These are phyloP conservation scores for Choloepus hoffmanni DNA, from an alignment of 2,113 vertebrate genomes.

Conservation along the genomic window DNA sequence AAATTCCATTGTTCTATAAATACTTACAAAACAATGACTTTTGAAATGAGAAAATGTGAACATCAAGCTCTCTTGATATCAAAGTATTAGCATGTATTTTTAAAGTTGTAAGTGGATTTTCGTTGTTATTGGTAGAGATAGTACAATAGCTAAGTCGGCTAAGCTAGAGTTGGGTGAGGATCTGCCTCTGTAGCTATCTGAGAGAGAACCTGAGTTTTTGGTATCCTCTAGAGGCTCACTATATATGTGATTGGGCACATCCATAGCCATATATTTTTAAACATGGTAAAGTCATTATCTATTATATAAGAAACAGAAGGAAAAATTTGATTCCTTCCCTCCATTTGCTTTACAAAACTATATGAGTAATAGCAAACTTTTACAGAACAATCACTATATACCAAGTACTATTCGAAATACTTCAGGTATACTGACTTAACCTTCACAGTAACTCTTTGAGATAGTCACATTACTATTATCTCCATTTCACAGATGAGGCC, in stretches of 20 bases:
- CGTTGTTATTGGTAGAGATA: neutral
- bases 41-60: constrained; percentile 50
- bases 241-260: constrained; percentile 67
- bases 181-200: constrained; percentile 45
- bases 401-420: neutral
- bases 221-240: constrained; percentile 57
- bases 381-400: neutral
- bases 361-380: neutral
- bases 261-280: neutral
- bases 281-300: neutral
- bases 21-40: constrained; percentile 55
- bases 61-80: constrained; percentile 4
- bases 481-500: neutral
- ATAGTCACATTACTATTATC: neutral
- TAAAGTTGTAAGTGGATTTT: neutral
- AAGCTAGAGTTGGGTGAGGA: neutral
- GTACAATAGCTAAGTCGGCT: neutral
- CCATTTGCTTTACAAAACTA: neutral
- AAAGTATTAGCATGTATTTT: neutral
- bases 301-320: neutral
- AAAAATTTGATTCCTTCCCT: neutral
- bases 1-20: constrained; percentile 69
- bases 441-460: neutral
- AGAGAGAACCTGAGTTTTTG: constrained; percentile 58
- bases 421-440: neutral